Evolutionary conservation across 1,140 invertebrate genomes (phyloP), one percentile per base, ranked within the genome.

Genomic region (Tribolium madens): DNA sequence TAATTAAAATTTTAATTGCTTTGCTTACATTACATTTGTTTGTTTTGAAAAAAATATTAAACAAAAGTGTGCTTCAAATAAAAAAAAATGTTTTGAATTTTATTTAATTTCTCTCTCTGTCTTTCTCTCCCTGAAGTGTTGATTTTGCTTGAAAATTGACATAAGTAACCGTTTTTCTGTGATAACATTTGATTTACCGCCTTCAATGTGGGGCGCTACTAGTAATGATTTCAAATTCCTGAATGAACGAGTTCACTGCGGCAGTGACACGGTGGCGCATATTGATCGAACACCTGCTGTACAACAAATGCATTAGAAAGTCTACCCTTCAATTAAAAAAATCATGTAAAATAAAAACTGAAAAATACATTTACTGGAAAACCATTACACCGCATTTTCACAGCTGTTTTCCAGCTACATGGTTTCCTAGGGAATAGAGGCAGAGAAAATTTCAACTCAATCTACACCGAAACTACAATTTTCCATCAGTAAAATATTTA

Each of bases 201-300:
- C 15, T 12, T 57, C 18, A 17, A 57, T 26, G 26, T 64, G 26
- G 26, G 57, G 57, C 57, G 57, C 57, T 14, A 64, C 57, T 33
- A 64, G 57, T 64, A 64, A 64, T 64, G 57, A 64, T 64, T 64
- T 64, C 10, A 64, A 64, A 64, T 33, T 33, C 57, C 57, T 33
- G 57, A 64, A 64, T 50, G 48, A 73, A 73, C 31, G 71, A 42
- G 48, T 73, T 73, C 33, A 73, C 71, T 73, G 71, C 71, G 48
- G 71, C 71, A 73, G 71, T 73, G 71, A 73, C 48, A 73, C 71
- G 70, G 26, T 33, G 48, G 47, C 70, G 48, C 71, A 73, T 73
- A 73, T 73, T 57, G 71, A 73, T 73, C 71, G 47, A 36, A 53
- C 33, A 73, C 48, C 48, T 31, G 42, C 71, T 53, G 13, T 42